Base-by-base conservation (phyloP, 2,113 vertebrate species). In the Austrofundulus limnaeus region DNA sequence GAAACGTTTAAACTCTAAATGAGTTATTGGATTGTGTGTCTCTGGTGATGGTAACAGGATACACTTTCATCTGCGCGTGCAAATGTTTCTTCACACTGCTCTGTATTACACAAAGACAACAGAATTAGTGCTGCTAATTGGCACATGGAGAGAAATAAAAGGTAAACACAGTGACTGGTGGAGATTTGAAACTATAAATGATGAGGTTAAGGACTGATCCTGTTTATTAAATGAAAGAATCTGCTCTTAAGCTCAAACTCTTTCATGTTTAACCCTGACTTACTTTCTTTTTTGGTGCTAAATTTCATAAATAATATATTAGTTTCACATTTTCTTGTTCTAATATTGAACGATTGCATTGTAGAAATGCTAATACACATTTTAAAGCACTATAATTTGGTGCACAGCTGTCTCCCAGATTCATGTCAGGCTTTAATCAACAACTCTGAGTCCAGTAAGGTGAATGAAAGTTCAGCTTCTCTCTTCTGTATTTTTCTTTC, bases 61-160 rank as follows among this genome's bases (percentile, higher is more conserved):
- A 28, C 17, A 49, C n/a, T 66, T 66, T 57, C 5, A 31, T 63
- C 16, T 49, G 24, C 14, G 37, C 11, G 7, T 25, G 41, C 66
- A 56, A 19, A 23, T 13, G 41, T 65, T 61, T 52, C 47, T 66
- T 16, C 5, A 15, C 25, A 11, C 31, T 42, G 15, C n/a, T 50
- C 24, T 28, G 6, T 50, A 5, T 45, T 37, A 25, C 14, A 43
- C 13, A 37, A 59, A 51, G 15, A 38, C 20, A 51, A 46, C 24
- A 39, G 19, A 41, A 14, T 70, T 64, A 69, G 19, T 25, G 21
- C 11, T 19, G 37, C 48, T 64, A 69, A 72, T 76, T 63, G 64
- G 23, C 12, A 9, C 38, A 48, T 24, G 15, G 8, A 45, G 61
- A 13, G 73, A 0, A n/a, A 59, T 20, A 16, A 52, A 0, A 49